These are phyloP conservation scores for Eustalomyia histrio DNA, from an alignment of 2,888 invertebrate species.

Conservation along the genomic window DNA sequence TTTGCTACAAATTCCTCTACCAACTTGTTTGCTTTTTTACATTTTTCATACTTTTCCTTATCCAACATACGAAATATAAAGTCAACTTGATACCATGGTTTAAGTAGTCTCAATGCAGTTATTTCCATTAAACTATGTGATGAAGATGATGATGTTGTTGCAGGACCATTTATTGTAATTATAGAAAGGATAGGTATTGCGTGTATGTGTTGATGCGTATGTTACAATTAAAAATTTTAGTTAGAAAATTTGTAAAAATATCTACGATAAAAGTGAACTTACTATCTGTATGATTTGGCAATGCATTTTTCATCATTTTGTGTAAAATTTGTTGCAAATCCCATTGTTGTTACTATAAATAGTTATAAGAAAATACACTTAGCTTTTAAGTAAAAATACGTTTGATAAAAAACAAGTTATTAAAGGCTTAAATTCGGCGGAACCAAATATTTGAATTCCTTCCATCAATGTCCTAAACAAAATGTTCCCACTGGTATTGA, in stretches of 20 bases:
- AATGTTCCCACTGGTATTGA: no score
- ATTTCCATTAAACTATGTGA: conserved; percentile 70
- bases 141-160: neutral
- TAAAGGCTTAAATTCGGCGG: no score
- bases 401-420: no score
- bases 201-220: conserved; percentile 1
- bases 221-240: neutral
- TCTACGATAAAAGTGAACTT: conserved; percentile 43
- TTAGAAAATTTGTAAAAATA: neutral
- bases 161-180: neutral
- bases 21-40: conserved; percentile 71
- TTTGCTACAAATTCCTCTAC: conserved; percentile 74
- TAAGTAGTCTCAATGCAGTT: conserved; percentile 75
- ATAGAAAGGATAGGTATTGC: neutral
- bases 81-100: conserved; percentile 78
- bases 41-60: conserved; percentile 70
- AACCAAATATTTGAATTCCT: no score
- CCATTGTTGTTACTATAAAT: conserved; percentile 76
- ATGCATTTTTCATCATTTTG: conserved; percentile 74
- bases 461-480: no score
- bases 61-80: conserved; percentile 74
- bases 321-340: conserved; percentile 75
- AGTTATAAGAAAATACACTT: neutral
- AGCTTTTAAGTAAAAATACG: no score
- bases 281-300: conserved; percentile 75